Conservation (phyloP, 2,888 invertebrate species). For the Acronicta psi region DNA sequence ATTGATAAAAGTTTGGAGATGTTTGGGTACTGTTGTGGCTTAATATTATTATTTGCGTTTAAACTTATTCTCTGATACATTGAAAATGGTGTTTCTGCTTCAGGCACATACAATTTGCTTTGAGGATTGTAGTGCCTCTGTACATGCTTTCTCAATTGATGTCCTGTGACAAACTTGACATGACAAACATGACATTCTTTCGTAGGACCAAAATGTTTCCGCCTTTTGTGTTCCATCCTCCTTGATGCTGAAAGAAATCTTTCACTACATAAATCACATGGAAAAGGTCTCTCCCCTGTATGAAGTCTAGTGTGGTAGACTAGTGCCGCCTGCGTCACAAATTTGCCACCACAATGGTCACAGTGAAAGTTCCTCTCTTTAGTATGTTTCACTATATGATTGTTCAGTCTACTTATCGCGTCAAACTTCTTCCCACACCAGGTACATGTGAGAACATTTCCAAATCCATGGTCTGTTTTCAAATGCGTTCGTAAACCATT, state of each 20-base stretch:
- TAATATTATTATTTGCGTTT: conserved; percentile 31
- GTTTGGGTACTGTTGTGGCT: conserved; percentile 43
- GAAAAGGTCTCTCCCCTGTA: conserved; percentile 79
- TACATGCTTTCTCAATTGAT: conserved; percentile 71
- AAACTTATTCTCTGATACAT: conserved; percentile 25
- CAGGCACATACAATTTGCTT: conserved; percentile 74
- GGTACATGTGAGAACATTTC: conserved; percentile 70
- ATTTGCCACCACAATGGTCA: conserved; percentile 74
- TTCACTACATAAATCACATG: conserved; percentile 78
- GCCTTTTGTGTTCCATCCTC: conserved; percentile 74
- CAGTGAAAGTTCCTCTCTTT: conserved; percentile 78
- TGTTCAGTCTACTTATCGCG: conserved; percentile 73
- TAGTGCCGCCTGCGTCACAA: conserved; percentile 77
- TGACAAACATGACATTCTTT: conserved; percentile 75
- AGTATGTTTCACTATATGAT: conserved; percentile 80
- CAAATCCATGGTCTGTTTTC: conserved; percentile 76
- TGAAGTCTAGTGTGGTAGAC: conserved; percentile 78
- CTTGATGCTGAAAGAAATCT: conserved; percentile 79
- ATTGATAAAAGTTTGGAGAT: conserved; percentile 48
- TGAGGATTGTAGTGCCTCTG: conserved; percentile 76
- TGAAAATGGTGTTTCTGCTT: conserved; percentile 29
- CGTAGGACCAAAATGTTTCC: conserved; percentile 77
- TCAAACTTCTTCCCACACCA: conserved; percentile 81
- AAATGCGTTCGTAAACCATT: conserved; percentile 74
- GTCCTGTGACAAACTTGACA: conserved; percentile 71